Percentiles rank a stretch among this genome's conserved stretches.
Evolutionary conservation across 2,888 invertebrate species (phyloP).

Genomic region (Sepioteuthis lessoniana): DNA sequence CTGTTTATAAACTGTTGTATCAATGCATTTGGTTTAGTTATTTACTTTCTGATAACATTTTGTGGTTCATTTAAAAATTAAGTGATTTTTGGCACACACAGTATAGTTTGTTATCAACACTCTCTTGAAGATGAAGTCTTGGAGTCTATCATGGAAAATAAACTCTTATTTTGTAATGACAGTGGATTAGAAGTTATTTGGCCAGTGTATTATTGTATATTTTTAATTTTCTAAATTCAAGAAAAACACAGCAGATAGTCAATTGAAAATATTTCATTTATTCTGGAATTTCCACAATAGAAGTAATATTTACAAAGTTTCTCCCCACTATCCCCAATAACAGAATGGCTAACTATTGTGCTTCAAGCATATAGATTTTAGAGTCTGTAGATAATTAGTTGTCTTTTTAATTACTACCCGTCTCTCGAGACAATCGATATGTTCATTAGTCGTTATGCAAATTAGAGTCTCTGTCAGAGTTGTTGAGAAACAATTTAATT

Average conservation of each 20-base stretch:
- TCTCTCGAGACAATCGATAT: not conserved
- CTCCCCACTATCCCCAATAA: not conserved
- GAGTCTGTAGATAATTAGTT: not conserved
- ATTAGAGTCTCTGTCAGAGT: not conserved
- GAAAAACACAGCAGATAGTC: not conserved
- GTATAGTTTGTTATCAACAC: too few relatives aligned
- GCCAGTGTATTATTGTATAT: not conserved
- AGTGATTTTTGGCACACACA: too few relatives aligned
- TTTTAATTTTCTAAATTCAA: not conserved
- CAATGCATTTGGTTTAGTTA: too few relatives aligned
- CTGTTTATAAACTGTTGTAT: too few relatives aligned
- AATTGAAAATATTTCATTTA: not conserved
- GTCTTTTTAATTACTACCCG: constrained; percentile 11
- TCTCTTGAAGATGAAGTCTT: too few relatives aligned
- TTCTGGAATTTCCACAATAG: not conserved
- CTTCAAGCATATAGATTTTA: not conserved
- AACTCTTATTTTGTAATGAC: too few relatives aligned
- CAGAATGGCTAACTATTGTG: constrained; percentile 5
- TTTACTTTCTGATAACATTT: too few relatives aligned
- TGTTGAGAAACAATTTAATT: constrained; percentile 1
- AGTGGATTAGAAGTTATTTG: too few relatives aligned
- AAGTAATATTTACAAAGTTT: not conserved
- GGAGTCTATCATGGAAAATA: too few relatives aligned
- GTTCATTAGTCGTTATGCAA: constrained; percentile 33
- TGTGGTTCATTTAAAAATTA: too few relatives aligned